These are phyloP conservation scores for Hypotaenidia philippensis DNA, from an alignment of 2,797 vertebrate species.

Conservation along the genomic window DNA sequence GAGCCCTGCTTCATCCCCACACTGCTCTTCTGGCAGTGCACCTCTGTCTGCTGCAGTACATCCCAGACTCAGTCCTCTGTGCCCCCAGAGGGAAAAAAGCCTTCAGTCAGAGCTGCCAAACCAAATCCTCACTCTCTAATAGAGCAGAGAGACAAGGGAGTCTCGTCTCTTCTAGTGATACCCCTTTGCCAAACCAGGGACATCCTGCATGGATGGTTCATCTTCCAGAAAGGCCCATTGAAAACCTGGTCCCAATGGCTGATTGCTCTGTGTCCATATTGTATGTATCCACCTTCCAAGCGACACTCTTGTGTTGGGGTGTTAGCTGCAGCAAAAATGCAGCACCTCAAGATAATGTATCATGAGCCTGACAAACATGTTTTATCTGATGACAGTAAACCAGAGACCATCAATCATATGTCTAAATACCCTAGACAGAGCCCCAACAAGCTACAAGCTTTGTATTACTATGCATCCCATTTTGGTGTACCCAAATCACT, in stretches of 20 bases:
- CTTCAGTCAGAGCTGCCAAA: not conserved
- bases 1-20: not conserved
- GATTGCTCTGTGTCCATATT: not conserved
- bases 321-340: constrained; percentile 6
- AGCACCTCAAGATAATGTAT: not conserved
- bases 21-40: not conserved
- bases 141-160: not conserved
- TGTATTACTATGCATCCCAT: not conserved
- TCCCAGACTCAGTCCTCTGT: rapidly evolving
- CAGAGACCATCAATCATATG: constrained; percentile 14
- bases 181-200: not conserved
- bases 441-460: not conserved
- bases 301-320: not conserved
- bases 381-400: constrained; percentile 53
- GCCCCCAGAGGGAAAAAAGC: not conserved
- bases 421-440: not conserved
- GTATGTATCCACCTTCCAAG: not conserved
- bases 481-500: not conserved
- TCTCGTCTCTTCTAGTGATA: not conserved
- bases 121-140: not conserved
- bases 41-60: not conserved
- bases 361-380: not conserved
- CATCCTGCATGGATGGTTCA: not conserved
- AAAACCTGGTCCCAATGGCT: not conserved
- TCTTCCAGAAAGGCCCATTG: not conserved